Evolutionary conservation across 2,797 vertebrate species (phyloP).

Genomic region (Amblyraja radiata): DNA sequence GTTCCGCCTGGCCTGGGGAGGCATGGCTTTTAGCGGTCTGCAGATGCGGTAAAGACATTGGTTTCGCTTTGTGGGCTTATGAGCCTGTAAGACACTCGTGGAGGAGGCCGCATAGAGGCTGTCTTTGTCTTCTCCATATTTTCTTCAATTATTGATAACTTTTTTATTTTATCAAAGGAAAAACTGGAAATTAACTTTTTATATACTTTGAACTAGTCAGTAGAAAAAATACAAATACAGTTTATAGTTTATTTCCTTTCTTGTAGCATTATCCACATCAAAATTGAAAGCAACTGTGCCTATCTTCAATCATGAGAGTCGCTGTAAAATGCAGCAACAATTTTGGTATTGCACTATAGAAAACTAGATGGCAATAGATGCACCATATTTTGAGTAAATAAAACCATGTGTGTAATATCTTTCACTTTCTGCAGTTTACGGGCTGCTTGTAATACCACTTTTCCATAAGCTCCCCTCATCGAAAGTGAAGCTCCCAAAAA

Average conservation of each 20-base stretch:
- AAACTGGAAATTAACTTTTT: not conserved
- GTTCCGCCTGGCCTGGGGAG: too few species aligned
- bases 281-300: not conserved
- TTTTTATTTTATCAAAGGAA: not conserved
- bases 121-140: not conserved
- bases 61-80: too few species aligned
- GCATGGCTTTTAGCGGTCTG: too few species aligned
- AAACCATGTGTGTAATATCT: not conserved
- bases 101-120: too few species aligned
- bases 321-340: not conserved
- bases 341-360: not conserved
- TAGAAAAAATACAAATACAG: not conserved
- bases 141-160: not conserved
- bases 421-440: not conserved
- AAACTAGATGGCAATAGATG: too few species aligned
- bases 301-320: not conserved
- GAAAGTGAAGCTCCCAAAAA: not conserved
- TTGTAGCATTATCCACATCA: not conserved
- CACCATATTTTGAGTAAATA: not conserved
- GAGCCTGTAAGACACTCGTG: too few species aligned
- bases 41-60: too few species aligned
- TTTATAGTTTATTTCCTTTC: not conserved
- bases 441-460: not conserved
- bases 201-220: not conserved
- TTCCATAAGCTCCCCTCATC: not conserved